Percentiles rank a stretch among this genome's conserved stretches.
Evolutionary conservation across 2,113 vertebrate genomes (phyloP).

Genomic region (Callorhinus ursinus): DNA sequence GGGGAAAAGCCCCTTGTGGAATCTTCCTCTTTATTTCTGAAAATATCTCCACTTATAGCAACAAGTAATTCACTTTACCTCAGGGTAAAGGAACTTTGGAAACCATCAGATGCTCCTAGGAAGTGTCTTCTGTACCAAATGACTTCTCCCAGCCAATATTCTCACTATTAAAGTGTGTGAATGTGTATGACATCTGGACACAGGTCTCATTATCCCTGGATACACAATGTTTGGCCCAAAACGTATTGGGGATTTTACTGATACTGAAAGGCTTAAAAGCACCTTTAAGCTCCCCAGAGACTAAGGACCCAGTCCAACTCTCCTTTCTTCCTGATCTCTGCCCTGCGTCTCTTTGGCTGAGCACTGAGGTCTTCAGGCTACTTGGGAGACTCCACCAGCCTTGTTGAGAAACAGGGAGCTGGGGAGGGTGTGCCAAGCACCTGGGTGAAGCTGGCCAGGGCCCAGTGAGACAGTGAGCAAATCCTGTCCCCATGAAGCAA

Average conservation of each 20-base stretch:
- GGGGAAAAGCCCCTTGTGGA: background rate
- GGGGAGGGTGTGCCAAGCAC: background rate
- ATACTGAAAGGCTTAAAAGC: background rate
- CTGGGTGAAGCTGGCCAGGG: background rate
- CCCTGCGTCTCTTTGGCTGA: background rate
- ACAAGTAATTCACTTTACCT: background rate
- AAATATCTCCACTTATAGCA: background rate
- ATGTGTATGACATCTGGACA: background rate
- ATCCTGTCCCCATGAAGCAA: background rate
- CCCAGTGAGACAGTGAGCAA: background rate
- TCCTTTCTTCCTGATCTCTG: background rate
- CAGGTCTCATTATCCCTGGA: background rate
- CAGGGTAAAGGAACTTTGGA: background rate
- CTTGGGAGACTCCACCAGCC: background rate
- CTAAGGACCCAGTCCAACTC: background rate
- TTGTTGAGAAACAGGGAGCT: background rate
- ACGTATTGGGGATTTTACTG: background rate
- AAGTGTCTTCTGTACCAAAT: background rate
- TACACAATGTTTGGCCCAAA: background rate
- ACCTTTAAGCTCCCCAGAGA: background rate
- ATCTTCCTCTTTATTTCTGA: background rate
- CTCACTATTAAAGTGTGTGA: background rate
- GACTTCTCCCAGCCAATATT: background rate
- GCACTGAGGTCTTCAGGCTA: background rate
- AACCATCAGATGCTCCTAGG: background rate